Conservation (phyloP, 2,797 vertebrate species). For the Pseudopleuronectes americanus region DNA sequence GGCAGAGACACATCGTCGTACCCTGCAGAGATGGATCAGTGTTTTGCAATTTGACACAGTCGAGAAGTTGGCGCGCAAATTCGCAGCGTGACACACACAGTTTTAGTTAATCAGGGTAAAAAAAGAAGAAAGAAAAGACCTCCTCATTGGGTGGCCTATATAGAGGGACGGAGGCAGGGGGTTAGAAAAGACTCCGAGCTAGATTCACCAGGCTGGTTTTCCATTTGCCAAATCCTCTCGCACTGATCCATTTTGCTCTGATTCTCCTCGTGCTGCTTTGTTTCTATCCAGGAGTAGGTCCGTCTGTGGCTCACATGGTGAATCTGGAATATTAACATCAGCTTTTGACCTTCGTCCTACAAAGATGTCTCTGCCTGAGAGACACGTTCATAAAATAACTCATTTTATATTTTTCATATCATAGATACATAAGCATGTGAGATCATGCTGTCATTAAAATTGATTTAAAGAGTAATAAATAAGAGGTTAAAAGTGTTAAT, state of each 20-base stretch:
- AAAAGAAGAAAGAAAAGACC: slow-evolving; percentile 6
- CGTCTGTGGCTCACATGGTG: slow-evolving; percentile 23
- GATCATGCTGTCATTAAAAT: too few species aligned
- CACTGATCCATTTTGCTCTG: slow-evolving; percentile 62
- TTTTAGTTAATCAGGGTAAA: slow-evolving; percentile 38
- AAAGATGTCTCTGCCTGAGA: background rate
- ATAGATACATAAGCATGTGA: too few species aligned
- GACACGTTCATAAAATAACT: too few species aligned
- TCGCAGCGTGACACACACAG: slow-evolving; percentile 18
- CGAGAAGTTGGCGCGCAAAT: slow-evolving; percentile 11
- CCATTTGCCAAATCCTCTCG: slow-evolving; percentile 60
- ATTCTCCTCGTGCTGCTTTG: slow-evolving; percentile 54
- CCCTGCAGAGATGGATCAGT: slow-evolving; percentile 19
- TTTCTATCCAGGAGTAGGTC: slow-evolving; percentile 34
- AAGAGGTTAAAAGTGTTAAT: too few species aligned
- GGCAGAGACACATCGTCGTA: background rate
- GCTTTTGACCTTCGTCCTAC: background rate
- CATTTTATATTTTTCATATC: too few species aligned
- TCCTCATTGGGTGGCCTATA: slow-evolving; percentile 57
- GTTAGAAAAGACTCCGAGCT: slow-evolving; percentile 30
- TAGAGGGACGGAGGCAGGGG: slow-evolving; percentile 29
- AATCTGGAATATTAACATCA: slow-evolving; percentile 23
- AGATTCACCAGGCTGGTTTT: slow-evolving; percentile 43
- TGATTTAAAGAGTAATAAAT: too few species aligned
- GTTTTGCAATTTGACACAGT: slow-evolving; percentile 27